Evolutionary conservation across 2,888 invertebrate genomes (phyloP), one percentile per base, ranked within the genome.

Genomic region (Tyria jacobaeae): DNA sequence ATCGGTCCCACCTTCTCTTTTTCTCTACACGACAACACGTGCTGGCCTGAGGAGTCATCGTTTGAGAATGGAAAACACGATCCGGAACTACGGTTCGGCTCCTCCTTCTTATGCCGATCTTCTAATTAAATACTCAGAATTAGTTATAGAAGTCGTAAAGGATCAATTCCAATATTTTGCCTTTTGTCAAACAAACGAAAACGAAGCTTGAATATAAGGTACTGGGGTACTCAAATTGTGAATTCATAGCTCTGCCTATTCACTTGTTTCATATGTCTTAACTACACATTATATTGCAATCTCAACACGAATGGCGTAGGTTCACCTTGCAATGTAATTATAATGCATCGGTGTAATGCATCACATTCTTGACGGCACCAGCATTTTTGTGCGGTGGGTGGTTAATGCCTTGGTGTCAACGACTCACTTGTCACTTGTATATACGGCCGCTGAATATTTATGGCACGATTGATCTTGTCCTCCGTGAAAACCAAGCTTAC

Each of bases 391-490:
- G 15, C 54, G 54, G 58, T 70, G 66, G 71, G 72, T 57, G n/a
- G 7, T 47, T 53, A 73, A 59, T 68, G 73, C 72, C 75, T 47
- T 65, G 68, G 70, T 63, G 63, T 76, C 78, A 72, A 68, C 57
- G 68, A 65, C 69, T 75, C 57, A 64, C 64, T 67, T 66, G 76
- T 69, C 78, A 78, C 71, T 71, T 62, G 77, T 78, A 78, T 75
- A 78, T 62, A 75, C 69, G 63, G 65, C 76, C 65, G 57, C 62
- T 83, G 81, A 81, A 84, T 86, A 85, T 86, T 79, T 76, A 84
- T 79, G 61, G 59, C 79, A 68, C 78, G 78, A 66, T 66, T 72
- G 69, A 73, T 77, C 76, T 73, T 73, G 79, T 69, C 79, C 80
- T 79, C 70, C 70, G 78, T 71, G 64, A 75, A 76, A 75, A 68